phyloP scores from a whole-genome alignment of 1,140 invertebrate species.

The Bactericera cockerelli region DNA sequence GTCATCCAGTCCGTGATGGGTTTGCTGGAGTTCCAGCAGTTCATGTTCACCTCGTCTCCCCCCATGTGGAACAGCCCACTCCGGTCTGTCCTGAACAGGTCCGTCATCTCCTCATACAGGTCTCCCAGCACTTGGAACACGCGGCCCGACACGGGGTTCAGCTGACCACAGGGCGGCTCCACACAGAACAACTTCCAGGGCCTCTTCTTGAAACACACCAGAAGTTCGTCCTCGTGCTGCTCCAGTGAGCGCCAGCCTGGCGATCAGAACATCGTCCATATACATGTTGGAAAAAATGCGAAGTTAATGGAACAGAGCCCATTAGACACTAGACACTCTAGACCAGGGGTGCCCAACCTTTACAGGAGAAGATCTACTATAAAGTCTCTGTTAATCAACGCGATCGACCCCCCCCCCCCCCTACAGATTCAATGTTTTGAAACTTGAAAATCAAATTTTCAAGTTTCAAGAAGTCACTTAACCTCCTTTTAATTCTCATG shows the following conservation, averaged over 20 bases:
- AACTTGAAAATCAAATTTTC: too few species aligned
- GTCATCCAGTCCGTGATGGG: constrained; percentile 38
- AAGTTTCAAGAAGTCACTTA: too few species aligned
- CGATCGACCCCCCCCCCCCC: too few species aligned
- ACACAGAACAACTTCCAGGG: constrained; percentile 64
- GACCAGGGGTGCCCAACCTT: too few species aligned
- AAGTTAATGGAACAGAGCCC: too few species aligned
- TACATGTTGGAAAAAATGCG: too few species aligned
- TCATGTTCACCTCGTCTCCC: constrained; percentile 56
- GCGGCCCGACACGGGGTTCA: constrained; percentile 56
- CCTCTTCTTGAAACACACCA: constrained; percentile 43
- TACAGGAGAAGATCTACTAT: too few species aligned
- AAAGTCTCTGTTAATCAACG: too few species aligned
- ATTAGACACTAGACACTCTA: too few species aligned
- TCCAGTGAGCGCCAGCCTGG: not conserved
- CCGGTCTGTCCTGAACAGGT: constrained; percentile 49
- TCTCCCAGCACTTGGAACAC: constrained; percentile 57
- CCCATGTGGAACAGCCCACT: constrained; percentile 81
- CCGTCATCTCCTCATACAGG: constrained; percentile 49
- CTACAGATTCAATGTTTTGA: too few species aligned
- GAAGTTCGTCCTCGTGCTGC: not conserved
- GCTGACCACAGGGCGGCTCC: constrained; percentile 72
- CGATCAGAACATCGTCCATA: too few species aligned
- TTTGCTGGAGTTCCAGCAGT: constrained; percentile 58
- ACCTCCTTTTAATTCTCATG: too few species aligned